Percentiles rank a stretch among this genome's conserved stretches.
These are phyloP conservation scores for Fulmarus glacialis DNA, from an alignment of 2,113 vertebrate species.

Conservation along the genomic window DNA sequence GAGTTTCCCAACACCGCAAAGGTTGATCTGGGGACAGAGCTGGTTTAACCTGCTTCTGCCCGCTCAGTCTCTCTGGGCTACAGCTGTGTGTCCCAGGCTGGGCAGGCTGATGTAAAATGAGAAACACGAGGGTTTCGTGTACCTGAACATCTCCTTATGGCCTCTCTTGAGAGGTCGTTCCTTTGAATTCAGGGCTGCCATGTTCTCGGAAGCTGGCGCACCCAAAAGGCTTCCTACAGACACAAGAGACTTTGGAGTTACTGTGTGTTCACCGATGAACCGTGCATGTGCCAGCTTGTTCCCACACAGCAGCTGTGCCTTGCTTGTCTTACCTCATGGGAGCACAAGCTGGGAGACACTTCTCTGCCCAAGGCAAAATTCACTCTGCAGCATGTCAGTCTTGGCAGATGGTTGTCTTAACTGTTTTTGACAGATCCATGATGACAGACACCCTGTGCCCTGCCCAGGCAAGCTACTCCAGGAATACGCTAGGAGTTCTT, in stretches of 20 bases:
- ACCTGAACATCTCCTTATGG: background rate
- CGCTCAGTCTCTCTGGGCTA: background rate
- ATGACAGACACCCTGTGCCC: background rate
- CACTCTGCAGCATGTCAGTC: background rate
- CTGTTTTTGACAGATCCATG: background rate
- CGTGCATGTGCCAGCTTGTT: background rate
- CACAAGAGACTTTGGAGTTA: background rate
- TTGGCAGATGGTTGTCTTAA: background rate
- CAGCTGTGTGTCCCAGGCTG: background rate
- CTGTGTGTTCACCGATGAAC: accelerated
- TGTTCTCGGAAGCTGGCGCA: background rate
- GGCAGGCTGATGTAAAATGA: background rate
- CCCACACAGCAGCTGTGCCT: background rate
- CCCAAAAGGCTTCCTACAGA: background rate
- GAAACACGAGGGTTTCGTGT: background rate
- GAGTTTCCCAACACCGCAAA: background rate
- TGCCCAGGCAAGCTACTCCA: background rate
- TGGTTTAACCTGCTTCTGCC: background rate
- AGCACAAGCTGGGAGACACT: background rate
- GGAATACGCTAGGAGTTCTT: background rate
- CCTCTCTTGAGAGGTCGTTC: background rate
- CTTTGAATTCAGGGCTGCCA: background rate
- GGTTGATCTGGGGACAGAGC: background rate
- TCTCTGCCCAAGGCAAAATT: background rate
- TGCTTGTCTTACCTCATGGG: background rate